phyloP scores from a whole-genome alignment of 2,888 invertebrate genomes.

The Hirtodrosophila cameraria region DNA sequence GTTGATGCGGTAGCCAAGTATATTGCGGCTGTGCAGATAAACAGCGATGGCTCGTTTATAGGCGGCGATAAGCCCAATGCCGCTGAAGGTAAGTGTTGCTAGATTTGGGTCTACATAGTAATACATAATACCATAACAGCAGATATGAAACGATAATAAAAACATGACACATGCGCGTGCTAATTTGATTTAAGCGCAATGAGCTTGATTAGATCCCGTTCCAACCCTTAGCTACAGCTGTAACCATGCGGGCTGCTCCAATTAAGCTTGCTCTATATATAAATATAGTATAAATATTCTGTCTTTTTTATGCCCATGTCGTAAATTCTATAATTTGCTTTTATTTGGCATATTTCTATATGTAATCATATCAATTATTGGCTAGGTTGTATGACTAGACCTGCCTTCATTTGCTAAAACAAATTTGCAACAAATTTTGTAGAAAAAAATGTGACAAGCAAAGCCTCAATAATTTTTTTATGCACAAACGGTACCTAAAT shows the following conservation, averaged over 20 bases:
- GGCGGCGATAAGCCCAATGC: constrained; percentile 53
- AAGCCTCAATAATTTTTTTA: too few relatives aligned
- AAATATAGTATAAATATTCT: neutral
- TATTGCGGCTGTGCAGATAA: constrained; percentile 86
- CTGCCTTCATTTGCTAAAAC: neutral
- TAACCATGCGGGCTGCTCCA: constrained; percentile 29
- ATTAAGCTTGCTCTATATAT: constrained; percentile 43
- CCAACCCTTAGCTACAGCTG: neutral
- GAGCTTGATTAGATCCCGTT: constrained; percentile 21
- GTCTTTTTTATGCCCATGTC: neutral
- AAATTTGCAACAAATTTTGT: neutral
- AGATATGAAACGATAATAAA: constrained; percentile 49
- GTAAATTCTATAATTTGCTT: constrained; percentile 58
- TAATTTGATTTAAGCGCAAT: constrained; percentile 21
- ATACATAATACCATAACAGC: neutral
- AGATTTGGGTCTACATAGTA: too few relatives aligned
- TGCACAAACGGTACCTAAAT: too few relatives aligned
- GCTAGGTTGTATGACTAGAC: neutral
- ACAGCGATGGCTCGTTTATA: constrained; percentile 84
- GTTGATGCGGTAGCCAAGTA: constrained; percentile 87
- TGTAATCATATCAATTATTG: constrained; percentile 27
- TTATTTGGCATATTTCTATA: constrained; percentile 24
- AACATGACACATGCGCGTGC: constrained; percentile 47
- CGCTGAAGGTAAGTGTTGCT: constrained; percentile 45
- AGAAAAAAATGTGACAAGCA: too few relatives aligned